Conservation (phyloP, 2,113 vertebrate species). For the Speoplatyrhinus poulsoni region DNA sequence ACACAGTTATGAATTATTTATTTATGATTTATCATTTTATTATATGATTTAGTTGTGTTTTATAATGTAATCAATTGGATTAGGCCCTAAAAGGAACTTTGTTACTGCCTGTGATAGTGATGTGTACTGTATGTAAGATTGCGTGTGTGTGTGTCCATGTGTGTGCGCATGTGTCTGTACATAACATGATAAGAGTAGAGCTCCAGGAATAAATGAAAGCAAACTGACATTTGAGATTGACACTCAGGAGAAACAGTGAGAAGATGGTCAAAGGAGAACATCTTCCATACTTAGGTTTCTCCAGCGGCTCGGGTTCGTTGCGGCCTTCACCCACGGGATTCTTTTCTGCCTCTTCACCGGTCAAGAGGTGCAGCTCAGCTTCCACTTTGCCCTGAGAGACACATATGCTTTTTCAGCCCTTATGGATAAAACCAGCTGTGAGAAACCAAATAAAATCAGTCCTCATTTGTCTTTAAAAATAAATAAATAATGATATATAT, state of each 20-base stretch:
- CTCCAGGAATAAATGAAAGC: background rate
- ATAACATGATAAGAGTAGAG: background rate
- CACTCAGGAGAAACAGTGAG: background rate
- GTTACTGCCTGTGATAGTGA: background rate
- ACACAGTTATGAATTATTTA: conserved; percentile 12
- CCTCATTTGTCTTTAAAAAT: no score
- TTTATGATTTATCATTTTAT: conserved; percentile 1
- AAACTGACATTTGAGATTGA: background rate
- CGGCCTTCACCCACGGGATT: conserved; percentile 90
- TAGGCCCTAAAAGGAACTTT: background rate
- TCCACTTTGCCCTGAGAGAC: conserved; percentile 93
- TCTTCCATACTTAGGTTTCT: conserved; percentile 95
- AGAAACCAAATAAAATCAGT: no score
- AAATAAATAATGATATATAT: no score
- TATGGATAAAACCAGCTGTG: no score
- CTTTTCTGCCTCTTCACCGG: conserved; percentile 93
- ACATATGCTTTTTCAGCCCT: background rate
- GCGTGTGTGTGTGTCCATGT: background rate
- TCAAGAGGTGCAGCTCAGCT: conserved; percentile 93
- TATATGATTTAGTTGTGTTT: background rate
- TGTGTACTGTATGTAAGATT: background rate
- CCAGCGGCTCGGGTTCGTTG: conserved; percentile 93
- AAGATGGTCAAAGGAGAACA: background rate
- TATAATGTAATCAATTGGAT: background rate
- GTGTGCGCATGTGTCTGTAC: background rate